Evolutionary conservation across 2,113 vertebrate genomes (phyloP), one percentile per base, ranked within the genome.

Genomic region (Periophthalmus modestus): DNA sequence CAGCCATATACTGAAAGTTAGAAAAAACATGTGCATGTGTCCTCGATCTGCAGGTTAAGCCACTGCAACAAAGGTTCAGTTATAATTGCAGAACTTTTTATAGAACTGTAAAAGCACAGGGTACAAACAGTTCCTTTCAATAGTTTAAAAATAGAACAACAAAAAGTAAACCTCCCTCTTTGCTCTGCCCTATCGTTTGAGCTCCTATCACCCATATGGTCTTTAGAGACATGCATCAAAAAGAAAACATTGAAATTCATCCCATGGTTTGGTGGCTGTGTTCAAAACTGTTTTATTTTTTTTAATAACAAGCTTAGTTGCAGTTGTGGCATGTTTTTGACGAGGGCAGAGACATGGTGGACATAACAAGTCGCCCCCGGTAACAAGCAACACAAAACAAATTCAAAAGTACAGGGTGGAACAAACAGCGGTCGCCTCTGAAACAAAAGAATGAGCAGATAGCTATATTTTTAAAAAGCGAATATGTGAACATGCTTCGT

Each of bases 231-330:
- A 34, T 2, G 1, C 50, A 54, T 55, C 52, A 13, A 16, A 48
- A 48, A 14, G 65, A 23, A 16, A 48, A 16, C 15, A 19, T 65
- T n/a, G 36, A 69, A 43, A 21, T 12, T 47, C 46, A 21, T 61
- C 12, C 36, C 48, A 54, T 4, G 28, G 39, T 5, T 62, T 4
- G n/a, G 21, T 24, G 12, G 34, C 13, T 34, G 19, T 13, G 39
- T 24, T 14, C 47, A 48, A 48, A 47, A 15, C 14, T 16, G 10
- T 48, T 48, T 46, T 55, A 54, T 21, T 13, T 75, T 43, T 13
- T 23, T 15, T 63, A 74, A 57, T 76, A 70, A 82, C 71, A 73
- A 82, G 73, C 71, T 69, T 21, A 14, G 66, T 18, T 52, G 13
- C 52, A n/a, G 54, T 77, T 74, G 57, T 46, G 68, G 71, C 34